Evolutionary conservation across 2,113 vertebrate genomes (phyloP).

Genomic region (Recurvirostra avosetta): DNA sequence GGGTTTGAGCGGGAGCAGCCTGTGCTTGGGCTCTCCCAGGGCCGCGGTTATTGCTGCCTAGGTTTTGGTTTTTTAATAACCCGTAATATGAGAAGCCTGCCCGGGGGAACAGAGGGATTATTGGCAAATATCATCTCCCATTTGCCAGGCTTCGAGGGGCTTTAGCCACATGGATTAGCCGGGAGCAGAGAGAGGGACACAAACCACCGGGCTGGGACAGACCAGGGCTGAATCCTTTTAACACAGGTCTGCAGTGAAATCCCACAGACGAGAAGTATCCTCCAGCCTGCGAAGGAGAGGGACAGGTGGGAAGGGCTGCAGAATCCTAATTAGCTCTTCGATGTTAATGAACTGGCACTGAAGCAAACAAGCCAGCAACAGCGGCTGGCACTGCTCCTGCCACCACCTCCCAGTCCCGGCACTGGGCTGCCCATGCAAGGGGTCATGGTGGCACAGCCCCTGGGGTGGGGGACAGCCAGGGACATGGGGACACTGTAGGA

Average conservation of each 20-base stretch:
- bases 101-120: slow-evolving; percentile 48
- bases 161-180: slow-evolving; percentile 1
- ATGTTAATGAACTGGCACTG: slow-evolving; percentile 21
- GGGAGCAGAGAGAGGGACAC: background rate
- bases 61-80: slow-evolving; percentile 58
- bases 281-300: background rate
- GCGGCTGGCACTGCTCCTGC: background rate
- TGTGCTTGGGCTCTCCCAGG: background rate
- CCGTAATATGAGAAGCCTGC: slow-evolving; percentile 47
- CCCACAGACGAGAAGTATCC: background rate
- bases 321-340: slow-evolving; percentile 56
- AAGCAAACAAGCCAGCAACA: background rate
- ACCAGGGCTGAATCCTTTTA: background rate
- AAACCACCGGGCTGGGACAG: background rate
- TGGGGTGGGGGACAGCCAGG: background rate
- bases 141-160: slow-evolving; percentile 24
- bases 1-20: background rate
- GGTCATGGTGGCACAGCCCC: background rate
- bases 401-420: background rate
- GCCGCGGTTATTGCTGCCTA: slow-evolving; percentile 23
- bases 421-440: rapidly evolving
- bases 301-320: background rate
- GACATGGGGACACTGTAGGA: background rate
- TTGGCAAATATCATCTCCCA: slow-evolving; percentile 54
- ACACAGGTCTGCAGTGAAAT: background rate